Evolutionary conservation across 2,113 vertebrate genomes (phyloP), one percentile per base, ranked within the genome.

Genomic region (Anolis sagrei): DNA sequence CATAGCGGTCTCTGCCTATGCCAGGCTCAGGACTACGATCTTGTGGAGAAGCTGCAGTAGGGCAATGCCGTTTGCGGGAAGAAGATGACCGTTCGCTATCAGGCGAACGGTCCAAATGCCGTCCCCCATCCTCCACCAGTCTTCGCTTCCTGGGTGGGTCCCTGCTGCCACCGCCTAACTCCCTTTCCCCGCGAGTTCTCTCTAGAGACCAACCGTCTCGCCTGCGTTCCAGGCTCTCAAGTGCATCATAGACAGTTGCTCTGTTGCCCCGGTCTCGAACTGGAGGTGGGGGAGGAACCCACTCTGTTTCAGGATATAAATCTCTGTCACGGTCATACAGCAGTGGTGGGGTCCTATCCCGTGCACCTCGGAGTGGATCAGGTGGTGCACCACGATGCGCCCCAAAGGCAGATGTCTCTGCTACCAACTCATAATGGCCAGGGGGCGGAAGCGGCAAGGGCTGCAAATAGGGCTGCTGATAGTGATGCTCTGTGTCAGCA

Each of bases 181-280:
- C 97, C 92, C 97, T 93, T 87, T 99, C 97, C 89, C 96, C 95
- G 27, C 97, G 95, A 85, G 97, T 98, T 91, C 97, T 94, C 89
- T 99, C 98, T 94, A 99, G 93, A 89, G 99, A 98, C 99, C 99
- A 99, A 39, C 98, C 97, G 51, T 99, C 99, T 84, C 98, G 95
- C 76, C 98, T 96, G 32, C 98, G 97, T 80, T 99, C 98, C 75
- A 99, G 92, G 92, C 98, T 98, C 89, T 99, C 98, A 81, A 99
- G 95, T 0, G 98, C 94, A 88, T 99, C 99, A 21, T 98, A 99
- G 29, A 97, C 97, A 79, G 96, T 94, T 32, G 96, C 93, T 76
- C 96, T 93, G 21, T 96, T 95, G 91, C 95, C 95, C 68, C 99
- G 93, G 69, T 98, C 98, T 49, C 98, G 97, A 29, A 98, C 95